Percentiles rank a stretch among this genome's conserved stretches.
Evolutionary conservation across 2,113 vertebrate genomes (phyloP).

Genomic region (Serranochromis macrocephalus): DNA sequence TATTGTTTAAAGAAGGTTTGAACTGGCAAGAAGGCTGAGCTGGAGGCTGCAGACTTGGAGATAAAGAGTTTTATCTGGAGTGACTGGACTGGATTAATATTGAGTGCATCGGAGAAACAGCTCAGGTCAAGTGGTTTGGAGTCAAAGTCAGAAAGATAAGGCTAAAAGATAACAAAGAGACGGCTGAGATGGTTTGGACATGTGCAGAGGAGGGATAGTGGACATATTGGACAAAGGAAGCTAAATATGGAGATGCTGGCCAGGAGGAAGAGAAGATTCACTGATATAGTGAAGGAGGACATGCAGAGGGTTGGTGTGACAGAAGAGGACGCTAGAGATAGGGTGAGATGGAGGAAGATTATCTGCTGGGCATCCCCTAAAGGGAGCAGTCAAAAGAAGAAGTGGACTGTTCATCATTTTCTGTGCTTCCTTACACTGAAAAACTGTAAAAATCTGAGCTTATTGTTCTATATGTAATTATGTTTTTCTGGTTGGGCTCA

Average conservation of each 20-base stretch:
- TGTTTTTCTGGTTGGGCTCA: neutral
- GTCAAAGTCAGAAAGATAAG: neutral
- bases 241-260: neutral
- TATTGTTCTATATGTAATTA: neutral
- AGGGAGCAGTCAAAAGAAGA: neutral
- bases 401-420: neutral
- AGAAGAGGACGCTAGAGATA: neutral
- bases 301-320: neutral
- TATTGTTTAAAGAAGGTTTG: neutral
- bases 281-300: neutral
- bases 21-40: neutral
- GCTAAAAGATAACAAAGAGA: neutral
- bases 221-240: neutral
- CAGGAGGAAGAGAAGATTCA: neutral
- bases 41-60: neutral
- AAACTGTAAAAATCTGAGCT: neutral
- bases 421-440: neutral
- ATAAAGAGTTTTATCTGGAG: accelerated
- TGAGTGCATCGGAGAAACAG: accelerated
- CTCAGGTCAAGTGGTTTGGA: neutral
- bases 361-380: neutral
- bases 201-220: neutral
- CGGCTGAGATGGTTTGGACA: neutral
- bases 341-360: neutral
- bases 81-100: neutral